Conservation (phyloP, 2,888 invertebrate genomes). For the Caenorhabditis sp. region DNA sequence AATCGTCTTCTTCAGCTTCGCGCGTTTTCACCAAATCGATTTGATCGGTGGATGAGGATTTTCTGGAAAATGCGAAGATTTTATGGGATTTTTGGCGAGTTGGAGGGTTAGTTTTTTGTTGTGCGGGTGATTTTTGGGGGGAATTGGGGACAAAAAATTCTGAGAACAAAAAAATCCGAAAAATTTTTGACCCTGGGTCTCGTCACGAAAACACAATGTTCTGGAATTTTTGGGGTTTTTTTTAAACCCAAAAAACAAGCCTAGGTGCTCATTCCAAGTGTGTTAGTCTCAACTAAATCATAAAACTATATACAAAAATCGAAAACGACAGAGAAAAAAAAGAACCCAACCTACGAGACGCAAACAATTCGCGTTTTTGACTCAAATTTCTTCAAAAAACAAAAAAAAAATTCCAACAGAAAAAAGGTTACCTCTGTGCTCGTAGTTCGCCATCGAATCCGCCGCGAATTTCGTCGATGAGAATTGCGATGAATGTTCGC, state of each 20-base stretch:
- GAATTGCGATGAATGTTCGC: constrained; percentile 66
- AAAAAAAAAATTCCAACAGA: neutral
- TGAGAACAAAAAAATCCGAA: constrained; percentile 4
- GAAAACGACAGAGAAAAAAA: neutral
- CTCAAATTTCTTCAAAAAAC: constrained; percentile 24
- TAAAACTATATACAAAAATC: neutral
- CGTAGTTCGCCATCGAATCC: constrained; percentile 65
- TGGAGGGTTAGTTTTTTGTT: no score
- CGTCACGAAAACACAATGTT: neutral
- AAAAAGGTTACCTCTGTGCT: constrained; percentile 32
- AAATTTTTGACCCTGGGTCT: neutral
- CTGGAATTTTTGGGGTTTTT: neutral
- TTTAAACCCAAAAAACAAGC: neutral
- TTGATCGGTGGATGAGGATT: constrained; percentile 52
- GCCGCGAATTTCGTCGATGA: constrained; percentile 66
- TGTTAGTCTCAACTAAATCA: neutral
- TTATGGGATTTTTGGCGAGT: constrained; percentile 3
- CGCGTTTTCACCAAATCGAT: constrained; percentile 28
- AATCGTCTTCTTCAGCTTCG: constrained; percentile 37
- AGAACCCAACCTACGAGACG: neutral
- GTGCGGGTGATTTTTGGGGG: no score
- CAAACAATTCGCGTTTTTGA: constrained; percentile 20
- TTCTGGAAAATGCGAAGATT: constrained; percentile 32
- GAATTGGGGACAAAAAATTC: constrained; percentile 15
- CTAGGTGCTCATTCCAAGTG: neutral